Evolutionary conservation across 2,888 invertebrate species (phyloP), one percentile per base, ranked within the genome.

Genomic region (Drosophila subquinaria): DNA sequence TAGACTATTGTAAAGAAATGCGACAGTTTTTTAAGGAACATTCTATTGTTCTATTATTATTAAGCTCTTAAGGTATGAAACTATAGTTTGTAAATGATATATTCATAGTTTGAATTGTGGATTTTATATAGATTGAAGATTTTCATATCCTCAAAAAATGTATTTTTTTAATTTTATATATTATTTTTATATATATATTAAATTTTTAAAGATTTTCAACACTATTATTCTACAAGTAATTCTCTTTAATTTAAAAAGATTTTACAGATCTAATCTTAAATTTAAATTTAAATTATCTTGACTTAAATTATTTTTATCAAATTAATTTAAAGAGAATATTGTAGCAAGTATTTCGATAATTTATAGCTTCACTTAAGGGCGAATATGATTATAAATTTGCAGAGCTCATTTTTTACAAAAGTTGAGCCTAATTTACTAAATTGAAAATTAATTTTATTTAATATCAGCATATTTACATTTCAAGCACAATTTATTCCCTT

Each of bases 1-100:
- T 9, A 36, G 51, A 51, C 51, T 36, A 36, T 51, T 51, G 51
- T 51, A 36, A 23, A 36, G 13, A 51, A n/a, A 51, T 51, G 20
- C 35, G 50, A 17, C 20, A 50, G 17, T 23, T 51, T 51, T 10
- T 36, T 30, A 8, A 8, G 33, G 17, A 0, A 3, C 1, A 9
- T 20, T 13, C 6, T 17, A 35, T n/a, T 13, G 38, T 51, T 20
- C 11, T 50, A 3, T 6, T 9, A 20, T 15, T 51, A 17, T 50
- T 50, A 35, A 8, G 13, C 8, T 35, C 33, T 23, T 27, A 23
- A 43, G 43, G 15, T 3, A 17, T 17, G 40, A 9, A 40, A 40
- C 40, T 17, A 17, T 15, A 9, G 15, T 8, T 15, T 9, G 1
- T 15, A 40, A 15, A 4, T 9, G 15, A 40, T 40, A 40, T 40